phyloP scores from a whole-genome alignment of 2,113 vertebrate species.

The Onychostoma macrolepis region DNA sequence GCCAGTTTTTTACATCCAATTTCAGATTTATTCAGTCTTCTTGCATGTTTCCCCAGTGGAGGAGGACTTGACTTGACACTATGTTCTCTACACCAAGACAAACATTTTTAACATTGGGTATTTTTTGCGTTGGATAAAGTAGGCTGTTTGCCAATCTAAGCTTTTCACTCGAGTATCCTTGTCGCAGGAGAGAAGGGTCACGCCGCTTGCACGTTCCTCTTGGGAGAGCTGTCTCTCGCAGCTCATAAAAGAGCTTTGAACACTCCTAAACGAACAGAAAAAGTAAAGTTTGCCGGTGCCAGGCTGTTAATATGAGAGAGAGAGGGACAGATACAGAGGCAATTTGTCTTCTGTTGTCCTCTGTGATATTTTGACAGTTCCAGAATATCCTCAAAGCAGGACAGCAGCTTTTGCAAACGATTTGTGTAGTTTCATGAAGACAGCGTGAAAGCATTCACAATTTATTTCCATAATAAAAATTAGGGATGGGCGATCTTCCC shows the following conservation, averaged over 20 bases:
- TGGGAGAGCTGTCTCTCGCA: slow-evolving; percentile 32
- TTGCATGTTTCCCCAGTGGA: neutral
- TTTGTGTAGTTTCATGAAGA: neutral
- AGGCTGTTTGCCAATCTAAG: slow-evolving; percentile 34
- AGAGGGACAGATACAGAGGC: slow-evolving; percentile 48
- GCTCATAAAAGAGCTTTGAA: slow-evolving; percentile 20
- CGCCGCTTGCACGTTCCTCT: neutral
- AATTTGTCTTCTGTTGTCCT: slow-evolving; percentile 48
- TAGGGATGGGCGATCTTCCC: no score
- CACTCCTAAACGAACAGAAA: slow-evolving; percentile 43
- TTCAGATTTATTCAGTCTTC: neutral
- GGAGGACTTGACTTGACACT: neutral
- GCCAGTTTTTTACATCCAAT: neutral
- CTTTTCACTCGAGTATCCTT: slow-evolving; percentile 20
- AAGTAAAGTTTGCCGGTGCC: slow-evolving; percentile 41
- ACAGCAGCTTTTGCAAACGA: neutral
- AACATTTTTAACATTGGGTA: slow-evolving; percentile 36
- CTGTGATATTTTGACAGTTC: slow-evolving; percentile 25
- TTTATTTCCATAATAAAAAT: neutral
- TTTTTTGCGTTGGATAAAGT: slow-evolving; percentile 47
- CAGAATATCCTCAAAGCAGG: slow-evolving; percentile 12
- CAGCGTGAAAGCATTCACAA: neutral
- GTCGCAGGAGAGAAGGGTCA: slow-evolving; percentile 31
- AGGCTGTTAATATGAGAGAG: slow-evolving; percentile 35
- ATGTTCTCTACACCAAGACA: slow-evolving; percentile 20